phyloP scores from a whole-genome alignment of 2,797 vertebrate genomes.

The Carcharodon carcharias region DNA sequence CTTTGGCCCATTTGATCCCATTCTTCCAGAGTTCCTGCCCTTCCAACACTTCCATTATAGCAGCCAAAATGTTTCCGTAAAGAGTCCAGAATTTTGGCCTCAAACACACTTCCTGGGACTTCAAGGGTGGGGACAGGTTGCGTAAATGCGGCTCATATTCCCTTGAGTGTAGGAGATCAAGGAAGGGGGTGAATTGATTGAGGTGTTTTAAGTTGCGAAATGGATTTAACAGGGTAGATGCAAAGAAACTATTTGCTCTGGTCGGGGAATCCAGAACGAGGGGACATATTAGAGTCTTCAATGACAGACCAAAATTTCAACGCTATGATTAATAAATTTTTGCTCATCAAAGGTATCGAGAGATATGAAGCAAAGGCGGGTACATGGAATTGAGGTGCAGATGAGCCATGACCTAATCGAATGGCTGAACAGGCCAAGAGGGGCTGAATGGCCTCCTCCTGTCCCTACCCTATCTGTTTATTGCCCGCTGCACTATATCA shows the following conservation, averaged over 20 bases:
- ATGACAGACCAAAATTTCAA: no score
- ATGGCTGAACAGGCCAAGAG: not conserved
- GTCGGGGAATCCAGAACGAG: not conserved
- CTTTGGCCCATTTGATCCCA: not conserved
- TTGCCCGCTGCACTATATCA: not conserved
- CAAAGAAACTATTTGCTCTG: not conserved
- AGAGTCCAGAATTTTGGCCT: not conserved
- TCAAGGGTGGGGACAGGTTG: not conserved
- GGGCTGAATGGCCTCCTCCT: not conserved
- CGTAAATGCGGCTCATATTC: not conserved
- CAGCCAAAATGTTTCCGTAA: not conserved
- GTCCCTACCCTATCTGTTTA: conserved; percentile 33
- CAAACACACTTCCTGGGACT: not conserved
- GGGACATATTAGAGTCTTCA: no score
- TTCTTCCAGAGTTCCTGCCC: not conserved
- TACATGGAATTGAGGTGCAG: not conserved
- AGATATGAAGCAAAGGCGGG: not conserved
- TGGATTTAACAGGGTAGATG: not conserved
- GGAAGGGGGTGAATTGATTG: no score
- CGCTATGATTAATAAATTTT: no score
- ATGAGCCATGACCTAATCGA: not conserved
- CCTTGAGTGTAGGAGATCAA: not conserved
- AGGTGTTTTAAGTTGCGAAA: not conserved
- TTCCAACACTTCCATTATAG: not conserved
- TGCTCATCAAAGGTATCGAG: not conserved